Percentiles rank a stretch among this genome's conserved stretches.
Conservation (phyloP, 2,113 vertebrate genomes). For the Oreocharis arfaki region DNA sequence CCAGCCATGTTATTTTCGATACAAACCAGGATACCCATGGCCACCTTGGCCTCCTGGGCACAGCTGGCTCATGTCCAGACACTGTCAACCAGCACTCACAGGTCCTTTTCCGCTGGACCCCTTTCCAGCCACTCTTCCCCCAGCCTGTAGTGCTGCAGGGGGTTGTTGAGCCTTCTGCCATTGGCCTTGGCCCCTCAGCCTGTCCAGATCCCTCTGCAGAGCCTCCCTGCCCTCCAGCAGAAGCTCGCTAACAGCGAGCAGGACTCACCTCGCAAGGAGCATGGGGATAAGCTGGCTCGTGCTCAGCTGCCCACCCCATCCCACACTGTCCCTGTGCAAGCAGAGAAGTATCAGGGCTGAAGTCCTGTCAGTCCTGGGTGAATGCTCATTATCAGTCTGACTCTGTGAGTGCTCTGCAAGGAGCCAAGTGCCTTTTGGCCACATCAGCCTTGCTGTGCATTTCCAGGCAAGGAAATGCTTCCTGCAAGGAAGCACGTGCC, state of each 20-base stretch:
- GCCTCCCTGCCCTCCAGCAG: neutral
- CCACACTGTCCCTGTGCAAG: neutral
- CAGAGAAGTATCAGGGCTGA: neutral
- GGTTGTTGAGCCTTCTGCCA: neutral
- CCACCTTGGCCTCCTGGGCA: neutral
- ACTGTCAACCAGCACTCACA: neutral
- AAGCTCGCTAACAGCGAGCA: neutral
- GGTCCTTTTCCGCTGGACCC: rapidly evolving
- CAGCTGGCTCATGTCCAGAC: neutral
- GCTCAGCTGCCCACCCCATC: neutral
- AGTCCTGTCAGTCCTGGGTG: neutral
- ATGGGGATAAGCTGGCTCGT: neutral
- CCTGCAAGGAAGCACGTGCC: neutral
- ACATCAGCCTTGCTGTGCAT: neutral
- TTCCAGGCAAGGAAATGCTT: neutral
- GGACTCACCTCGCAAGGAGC: rapidly evolving
- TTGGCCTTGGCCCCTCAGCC: neutral
- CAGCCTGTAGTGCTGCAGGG: neutral
- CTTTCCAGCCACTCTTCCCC: neutral
- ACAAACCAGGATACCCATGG: neutral
- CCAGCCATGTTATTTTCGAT: neutral
- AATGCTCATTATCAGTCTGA: neutral
- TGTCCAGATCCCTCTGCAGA: neutral
- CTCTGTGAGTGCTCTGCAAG: neutral
- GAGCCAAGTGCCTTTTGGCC: neutral